Evolutionary conservation across 1,140 invertebrate genomes (phyloP).

Genomic region (Littorina saxatilis): DNA sequence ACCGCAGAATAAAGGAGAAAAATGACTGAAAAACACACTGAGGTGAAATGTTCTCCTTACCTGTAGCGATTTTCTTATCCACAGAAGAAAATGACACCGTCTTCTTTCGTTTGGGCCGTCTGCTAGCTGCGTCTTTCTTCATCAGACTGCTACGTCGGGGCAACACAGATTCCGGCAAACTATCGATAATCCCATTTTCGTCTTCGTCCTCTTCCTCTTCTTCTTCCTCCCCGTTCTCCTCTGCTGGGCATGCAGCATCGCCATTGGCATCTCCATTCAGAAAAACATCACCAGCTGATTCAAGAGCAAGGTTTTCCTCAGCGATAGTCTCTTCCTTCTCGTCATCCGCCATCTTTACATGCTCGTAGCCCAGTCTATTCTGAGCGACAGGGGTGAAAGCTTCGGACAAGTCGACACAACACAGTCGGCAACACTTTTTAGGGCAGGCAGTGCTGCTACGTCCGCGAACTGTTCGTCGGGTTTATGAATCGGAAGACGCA

Average conservation of each 20-base stretch:
- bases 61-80: slow-evolving; percentile 77
- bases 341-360: slow-evolving; percentile 64
- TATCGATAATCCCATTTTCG: slow-evolving; percentile 18
- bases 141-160: slow-evolving; percentile 64
- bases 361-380: slow-evolving; percentile 26
- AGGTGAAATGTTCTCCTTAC: slow-evolving; percentile 60
- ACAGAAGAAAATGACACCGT: slow-evolving; percentile 73
- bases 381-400: slow-evolving; percentile 27
- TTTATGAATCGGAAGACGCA: not conserved
- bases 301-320: slow-evolving; percentile 46
- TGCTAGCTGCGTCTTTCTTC: slow-evolving; percentile 58
- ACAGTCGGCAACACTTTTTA: not conserved
- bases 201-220: slow-evolving; percentile 34
- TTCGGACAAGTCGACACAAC: not conserved
- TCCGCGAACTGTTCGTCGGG: no score
- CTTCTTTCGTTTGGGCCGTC: slow-evolving; percentile 67
- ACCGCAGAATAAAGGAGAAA: not conserved
- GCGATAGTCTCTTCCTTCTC: slow-evolving; percentile 50
- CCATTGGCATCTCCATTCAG: slow-evolving; percentile 59
- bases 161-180: slow-evolving; percentile 49
- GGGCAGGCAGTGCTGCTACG: not conserved
- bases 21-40: not conserved
- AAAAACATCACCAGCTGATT: slow-evolving; percentile 59
- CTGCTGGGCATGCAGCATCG: slow-evolving; percentile 43
- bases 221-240: slow-evolving; percentile 54